A percentile compares a stretch with the other conserved stretches of the same genome.
phyloP scores from a whole-genome alignment of 2,113 vertebrate species.

The Cryptoleucopteryx plumbea region DNA sequence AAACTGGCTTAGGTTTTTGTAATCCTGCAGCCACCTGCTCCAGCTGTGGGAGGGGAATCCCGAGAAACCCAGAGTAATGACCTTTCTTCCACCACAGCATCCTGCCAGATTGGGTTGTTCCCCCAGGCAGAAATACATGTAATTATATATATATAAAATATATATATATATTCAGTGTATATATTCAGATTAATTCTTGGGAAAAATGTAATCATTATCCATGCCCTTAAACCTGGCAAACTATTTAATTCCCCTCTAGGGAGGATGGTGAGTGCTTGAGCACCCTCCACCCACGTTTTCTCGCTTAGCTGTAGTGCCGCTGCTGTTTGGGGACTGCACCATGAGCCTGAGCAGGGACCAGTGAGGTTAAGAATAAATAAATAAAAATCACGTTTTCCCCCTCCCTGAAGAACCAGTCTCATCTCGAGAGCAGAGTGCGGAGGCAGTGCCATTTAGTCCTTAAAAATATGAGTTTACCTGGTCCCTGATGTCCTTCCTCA shows the following conservation, averaged over 20 bases:
- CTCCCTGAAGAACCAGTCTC: accelerated
- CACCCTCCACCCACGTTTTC: neutral
- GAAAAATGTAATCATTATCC: neutral
- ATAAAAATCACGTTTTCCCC: neutral
- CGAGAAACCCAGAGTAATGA: accelerated
- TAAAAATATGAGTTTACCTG: accelerated
- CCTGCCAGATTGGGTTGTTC: neutral
- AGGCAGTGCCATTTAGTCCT: neutral
- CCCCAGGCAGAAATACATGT: neutral
- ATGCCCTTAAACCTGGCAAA: neutral
- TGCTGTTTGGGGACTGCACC: accelerated
- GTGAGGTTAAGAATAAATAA: neutral
- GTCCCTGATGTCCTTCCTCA: neutral
- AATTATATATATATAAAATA: neutral
- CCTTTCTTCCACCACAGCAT: neutral
- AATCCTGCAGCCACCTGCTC: neutral
- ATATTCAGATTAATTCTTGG: neutral
- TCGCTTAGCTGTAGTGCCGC: neutral
- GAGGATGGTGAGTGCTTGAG: neutral
- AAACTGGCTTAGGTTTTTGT: neutral
- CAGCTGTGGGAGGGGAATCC: neutral
- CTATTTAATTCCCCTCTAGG: neutral
- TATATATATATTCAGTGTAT: neutral
- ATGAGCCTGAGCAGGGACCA: neutral
- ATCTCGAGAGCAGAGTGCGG: neutral